These are phyloP conservation scores for Tachysurus fulvidraco DNA, from an alignment of 2,113 vertebrate species.

Conservation along the genomic window DNA sequence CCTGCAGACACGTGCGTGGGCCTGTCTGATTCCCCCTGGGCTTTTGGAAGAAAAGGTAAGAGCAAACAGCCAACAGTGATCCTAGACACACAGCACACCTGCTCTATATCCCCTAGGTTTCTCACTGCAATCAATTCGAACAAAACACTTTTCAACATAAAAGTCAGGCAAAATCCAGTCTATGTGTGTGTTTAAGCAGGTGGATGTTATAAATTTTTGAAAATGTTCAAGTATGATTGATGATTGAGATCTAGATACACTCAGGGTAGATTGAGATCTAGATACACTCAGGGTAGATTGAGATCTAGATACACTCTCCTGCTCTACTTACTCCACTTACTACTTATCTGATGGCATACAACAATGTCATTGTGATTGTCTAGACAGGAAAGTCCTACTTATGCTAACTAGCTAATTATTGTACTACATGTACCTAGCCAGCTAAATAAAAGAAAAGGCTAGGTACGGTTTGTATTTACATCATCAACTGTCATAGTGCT, in stretches of 20 bases:
- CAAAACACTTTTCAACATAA: neutral
- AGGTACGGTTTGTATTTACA: neutral
- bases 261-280: neutral
- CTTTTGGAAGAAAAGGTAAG: conserved; percentile 83
- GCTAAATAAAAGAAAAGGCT: neutral
- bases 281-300: neutral
- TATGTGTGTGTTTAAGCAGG: neutral
- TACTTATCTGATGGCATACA: neutral
- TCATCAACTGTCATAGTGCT: neutral
- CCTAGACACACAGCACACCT: neutral
- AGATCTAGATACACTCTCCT: neutral
- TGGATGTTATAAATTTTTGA: neutral
- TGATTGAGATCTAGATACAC: neutral
- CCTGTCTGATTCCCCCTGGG: conserved; percentile 74
- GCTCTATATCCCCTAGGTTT: neutral
- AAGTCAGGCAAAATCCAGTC: neutral
- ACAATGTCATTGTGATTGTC: neutral
- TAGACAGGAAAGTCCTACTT: neutral
- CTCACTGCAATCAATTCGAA: neutral
- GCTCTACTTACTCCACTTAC: neutral
- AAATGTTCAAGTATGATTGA: neutral
- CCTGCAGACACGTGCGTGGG: conserved; percentile 84
- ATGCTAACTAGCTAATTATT: neutral
- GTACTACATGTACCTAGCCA: neutral
- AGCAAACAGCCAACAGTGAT: neutral